Base-by-base conservation (phyloP, 2,888 invertebrate genomes). In the Metalampra italica region DNA sequence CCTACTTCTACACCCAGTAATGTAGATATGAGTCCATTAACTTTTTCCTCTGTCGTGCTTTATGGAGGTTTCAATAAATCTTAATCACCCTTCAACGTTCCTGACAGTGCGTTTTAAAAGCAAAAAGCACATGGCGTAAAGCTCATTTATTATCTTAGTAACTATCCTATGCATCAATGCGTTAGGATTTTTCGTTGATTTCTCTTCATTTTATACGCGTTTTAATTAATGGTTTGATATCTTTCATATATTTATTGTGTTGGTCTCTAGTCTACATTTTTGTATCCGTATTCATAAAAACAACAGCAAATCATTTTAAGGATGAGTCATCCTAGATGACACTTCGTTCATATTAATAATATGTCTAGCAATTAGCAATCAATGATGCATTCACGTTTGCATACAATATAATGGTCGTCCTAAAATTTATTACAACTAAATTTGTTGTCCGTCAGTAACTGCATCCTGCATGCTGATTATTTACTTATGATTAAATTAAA, bases 21-120 rank as follows among this genome's bases (percentile, higher is more conserved):
- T 50, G 49, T 41, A 51, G 54, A 50, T 43, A 43, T 46, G 39
- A 50, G 36, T 42, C 14, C 32, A 13, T 32, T 45, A 29, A 39
- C 45, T 49, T 56, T 59, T 60, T 57, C 53, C 54, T 22, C 42
- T 54, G 29, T 44, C 32, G 46, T 54, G 32, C 56, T 50, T 47
- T 55, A 53, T 37, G 51, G 14, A 50, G 53, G 49, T 40, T 46
- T 47, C 55, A 50, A 62, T 65, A 62, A 64, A 66, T 65, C 59
- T 61, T 63, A 57, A 61, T 63, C 57, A 56, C 49, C 55, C 52
- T 54, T 59, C 43, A 55, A 39, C 38, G 47, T 48, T 49, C 46
- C 50, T 52, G 55, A 61, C 52, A 52, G 43, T 43, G 53, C 53
- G 56, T 56, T 22, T 22, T 57, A 56, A 58, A 60, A 60, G 50